Evolutionary conservation across 2,888 invertebrate species (phyloP).

Genomic region (Augiades crinisus): DNA sequence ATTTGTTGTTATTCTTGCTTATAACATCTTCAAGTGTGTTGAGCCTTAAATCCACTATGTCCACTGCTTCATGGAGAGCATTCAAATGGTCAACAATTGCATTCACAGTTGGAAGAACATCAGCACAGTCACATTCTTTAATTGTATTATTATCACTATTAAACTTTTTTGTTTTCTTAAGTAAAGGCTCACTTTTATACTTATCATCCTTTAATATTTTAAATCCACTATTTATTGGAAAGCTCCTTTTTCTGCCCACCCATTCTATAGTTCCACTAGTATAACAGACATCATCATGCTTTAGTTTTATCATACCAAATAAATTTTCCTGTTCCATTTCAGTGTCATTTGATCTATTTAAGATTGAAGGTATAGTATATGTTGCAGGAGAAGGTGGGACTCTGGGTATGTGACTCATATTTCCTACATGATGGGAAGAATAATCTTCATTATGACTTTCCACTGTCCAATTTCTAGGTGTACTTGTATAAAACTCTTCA

Average conservation of each 20-base stretch:
- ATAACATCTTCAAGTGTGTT: conserved; percentile 71
- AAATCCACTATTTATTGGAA: conserved; percentile 69
- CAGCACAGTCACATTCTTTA: conserved; percentile 66
- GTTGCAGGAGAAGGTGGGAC: conserved; percentile 59
- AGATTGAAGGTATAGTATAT: conserved; percentile 55
- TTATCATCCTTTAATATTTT: conserved; percentile 52
- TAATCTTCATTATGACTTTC: conserved; percentile 24
- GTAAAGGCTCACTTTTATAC: conserved; percentile 41
- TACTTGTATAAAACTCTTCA: conserved; percentile 13
- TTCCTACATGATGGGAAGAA: conserved; percentile 52
- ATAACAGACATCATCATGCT: conserved; percentile 71
- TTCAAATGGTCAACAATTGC: conserved; percentile 79
- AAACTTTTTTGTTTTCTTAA: conserved; percentile 47
- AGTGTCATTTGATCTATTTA: conserved; percentile 42
- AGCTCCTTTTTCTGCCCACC: conserved; percentile 70
- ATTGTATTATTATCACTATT: conserved; percentile 43
- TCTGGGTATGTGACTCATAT: conserved; percentile 65
- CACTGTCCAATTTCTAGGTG: neutral
- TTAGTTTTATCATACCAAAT: conserved; percentile 70
- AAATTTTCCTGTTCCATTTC: conserved; percentile 43
- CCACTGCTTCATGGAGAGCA: conserved; percentile 79
- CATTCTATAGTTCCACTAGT: conserved; percentile 74
- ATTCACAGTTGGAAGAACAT: conserved; percentile 73
- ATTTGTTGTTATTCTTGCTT: conserved; percentile 36
- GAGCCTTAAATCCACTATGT: conserved; percentile 77